Evolutionary conservation across 1,140 invertebrate genomes (phyloP).

Genomic region (Lineus longissimus): DNA sequence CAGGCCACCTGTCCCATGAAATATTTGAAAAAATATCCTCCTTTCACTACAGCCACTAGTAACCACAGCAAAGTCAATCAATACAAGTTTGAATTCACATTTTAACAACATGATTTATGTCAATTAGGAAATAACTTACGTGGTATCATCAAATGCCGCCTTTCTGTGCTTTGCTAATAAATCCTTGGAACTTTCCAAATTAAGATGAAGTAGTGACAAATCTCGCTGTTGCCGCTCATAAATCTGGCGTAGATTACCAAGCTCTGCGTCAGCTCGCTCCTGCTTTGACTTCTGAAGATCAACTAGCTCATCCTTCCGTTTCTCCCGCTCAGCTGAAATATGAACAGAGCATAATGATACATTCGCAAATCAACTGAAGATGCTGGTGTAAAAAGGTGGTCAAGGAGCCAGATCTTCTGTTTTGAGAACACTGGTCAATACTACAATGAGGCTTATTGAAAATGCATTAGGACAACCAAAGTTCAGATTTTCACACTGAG

Average conservation of each 20-base stretch:
- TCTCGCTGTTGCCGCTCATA: slow-evolving; percentile 30
- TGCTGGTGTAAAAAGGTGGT: background rate
- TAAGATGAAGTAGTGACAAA: slow-evolving; percentile 23
- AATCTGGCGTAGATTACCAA: slow-evolving; percentile 18
- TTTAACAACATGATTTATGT: too few species aligned
- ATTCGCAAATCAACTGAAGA: background rate
- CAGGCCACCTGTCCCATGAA: too few species aligned
- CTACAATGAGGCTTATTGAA: too few species aligned
- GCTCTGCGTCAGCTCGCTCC: slow-evolving; percentile 20
- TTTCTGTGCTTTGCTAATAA: slow-evolving; percentile 10
- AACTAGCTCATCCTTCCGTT: slow-evolving; percentile 23
- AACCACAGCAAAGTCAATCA: too few species aligned
- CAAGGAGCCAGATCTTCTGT: too few species aligned
- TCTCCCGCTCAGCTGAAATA: slow-evolving; percentile 22
- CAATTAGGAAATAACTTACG: too few species aligned
- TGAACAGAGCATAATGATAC: background rate
- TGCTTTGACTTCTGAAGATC: slow-evolving; percentile 22
- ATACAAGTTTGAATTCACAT: too few species aligned
- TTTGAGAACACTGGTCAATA: too few species aligned
- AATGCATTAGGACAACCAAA: too few species aligned
- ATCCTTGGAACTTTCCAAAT: slow-evolving; percentile 27
- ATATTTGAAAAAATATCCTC: too few species aligned
- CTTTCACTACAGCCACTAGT: too few species aligned
- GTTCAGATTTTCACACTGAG: background rate
- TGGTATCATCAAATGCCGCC: background rate